Evolutionary conservation across 2,797 vertebrate species (phyloP).

Genomic region (Phrynocephalus forsythii): DNA sequence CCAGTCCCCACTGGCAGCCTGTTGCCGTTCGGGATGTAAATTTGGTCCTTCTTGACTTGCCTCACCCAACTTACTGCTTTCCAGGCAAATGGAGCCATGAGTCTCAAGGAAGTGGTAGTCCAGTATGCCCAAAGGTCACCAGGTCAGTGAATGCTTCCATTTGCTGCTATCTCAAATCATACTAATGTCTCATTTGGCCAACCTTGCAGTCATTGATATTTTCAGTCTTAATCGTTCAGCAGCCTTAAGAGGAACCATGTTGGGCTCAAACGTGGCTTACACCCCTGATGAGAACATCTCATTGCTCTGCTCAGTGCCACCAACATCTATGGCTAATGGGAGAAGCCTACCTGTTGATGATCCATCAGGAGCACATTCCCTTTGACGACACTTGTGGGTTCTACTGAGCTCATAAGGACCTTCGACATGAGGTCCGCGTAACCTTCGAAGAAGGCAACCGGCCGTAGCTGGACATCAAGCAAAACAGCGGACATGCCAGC

Average conservation of each 20-base stretch:
- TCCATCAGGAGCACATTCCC: slow-evolving; percentile 78
- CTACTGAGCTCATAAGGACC: slow-evolving; percentile 66
- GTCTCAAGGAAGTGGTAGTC: not conserved
- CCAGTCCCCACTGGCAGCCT: not conserved
- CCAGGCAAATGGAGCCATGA: not conserved
- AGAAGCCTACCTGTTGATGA: slow-evolving; percentile 73
- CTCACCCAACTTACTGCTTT: not conserved
- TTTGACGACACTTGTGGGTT: slow-evolving; percentile 70
- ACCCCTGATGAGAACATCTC: not conserved
- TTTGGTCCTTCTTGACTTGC: too few species aligned
- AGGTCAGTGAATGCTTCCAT: not conserved
- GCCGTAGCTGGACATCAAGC: slow-evolving; percentile 75
- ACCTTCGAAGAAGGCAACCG: slow-evolving; percentile 71
- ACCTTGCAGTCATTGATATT: accelerated
- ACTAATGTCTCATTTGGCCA: not conserved
- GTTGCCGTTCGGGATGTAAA: not conserved
- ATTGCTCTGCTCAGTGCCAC: too few species aligned
- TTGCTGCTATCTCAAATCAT: too few species aligned
- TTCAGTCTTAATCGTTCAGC: not conserved
- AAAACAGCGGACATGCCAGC: slow-evolving; percentile 74
- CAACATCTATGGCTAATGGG: not conserved
- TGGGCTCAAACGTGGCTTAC: not conserved
- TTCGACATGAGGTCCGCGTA: slow-evolving; percentile 79
- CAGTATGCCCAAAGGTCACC: not conserved
- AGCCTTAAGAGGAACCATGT: not conserved